These are phyloP conservation scores for Globodera rostochiensis DNA, from an alignment of 1,140 invertebrate species.

Conservation along the genomic window DNA sequence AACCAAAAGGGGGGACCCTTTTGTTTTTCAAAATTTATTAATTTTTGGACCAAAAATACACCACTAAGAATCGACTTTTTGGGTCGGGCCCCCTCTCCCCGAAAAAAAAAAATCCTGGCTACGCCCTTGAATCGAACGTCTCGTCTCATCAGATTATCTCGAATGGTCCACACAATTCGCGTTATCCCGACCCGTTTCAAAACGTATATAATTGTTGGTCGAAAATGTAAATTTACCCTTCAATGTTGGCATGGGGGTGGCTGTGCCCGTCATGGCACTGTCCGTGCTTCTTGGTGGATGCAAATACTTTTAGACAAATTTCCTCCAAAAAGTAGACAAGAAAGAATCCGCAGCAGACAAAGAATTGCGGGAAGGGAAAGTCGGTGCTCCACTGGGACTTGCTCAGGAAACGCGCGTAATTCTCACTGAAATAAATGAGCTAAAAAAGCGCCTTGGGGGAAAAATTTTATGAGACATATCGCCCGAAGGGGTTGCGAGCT, in stretches of 20 bases:
- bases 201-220: too few species aligned
- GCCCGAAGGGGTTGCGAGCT: too few species aligned
- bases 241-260: constrained; percentile 1
- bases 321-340: constrained; percentile 64
- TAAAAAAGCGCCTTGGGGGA: too few species aligned
- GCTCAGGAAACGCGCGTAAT: constrained; percentile 41
- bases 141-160: too few species aligned
- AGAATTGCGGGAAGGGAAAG: constrained; percentile 59
- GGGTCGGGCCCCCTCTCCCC: too few species aligned
- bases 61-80: too few species aligned
- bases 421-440: constrained; percentile 45
- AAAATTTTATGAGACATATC: too few species aligned
- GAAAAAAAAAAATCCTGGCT: too few species aligned
- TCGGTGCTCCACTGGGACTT: constrained; percentile 33
- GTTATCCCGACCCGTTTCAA: not conserved
- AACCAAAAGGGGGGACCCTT: too few species aligned
- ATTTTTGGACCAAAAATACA: too few species aligned
- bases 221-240: not conserved
- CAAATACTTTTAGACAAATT: constrained; percentile 55
- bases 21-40: too few species aligned
- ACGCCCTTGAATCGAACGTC: constrained; percentile 39
- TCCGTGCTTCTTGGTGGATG: not conserved
- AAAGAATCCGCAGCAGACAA: constrained; percentile 62
- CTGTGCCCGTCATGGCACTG: not conserved
- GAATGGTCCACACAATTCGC: not conserved